phyloP scores from a whole-genome alignment of 2,888 invertebrate species.

The Pristionchus japonicus region DNA sequence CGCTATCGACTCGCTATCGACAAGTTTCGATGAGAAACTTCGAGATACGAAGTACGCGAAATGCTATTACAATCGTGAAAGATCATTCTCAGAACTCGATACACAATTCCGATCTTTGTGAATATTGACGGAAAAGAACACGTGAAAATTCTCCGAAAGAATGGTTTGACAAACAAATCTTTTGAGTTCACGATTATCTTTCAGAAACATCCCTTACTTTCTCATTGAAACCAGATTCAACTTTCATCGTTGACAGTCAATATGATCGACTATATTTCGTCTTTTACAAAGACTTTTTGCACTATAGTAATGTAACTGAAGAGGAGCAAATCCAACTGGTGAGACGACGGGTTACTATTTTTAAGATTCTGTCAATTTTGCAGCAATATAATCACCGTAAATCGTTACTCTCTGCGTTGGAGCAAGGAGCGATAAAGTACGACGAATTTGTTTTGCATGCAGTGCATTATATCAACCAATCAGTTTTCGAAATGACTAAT shows the following conservation, averaged over 20 bases:
- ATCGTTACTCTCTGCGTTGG: background rate
- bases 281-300: background rate
- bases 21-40: background rate
- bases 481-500: background rate
- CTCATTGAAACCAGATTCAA: background rate
- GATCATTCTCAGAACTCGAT: background rate
- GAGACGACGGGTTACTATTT: no score
- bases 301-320: background rate
- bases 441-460: background rate
- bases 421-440: background rate
- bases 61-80: no score
- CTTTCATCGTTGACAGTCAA: background rate
- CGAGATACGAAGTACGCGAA: background rate
- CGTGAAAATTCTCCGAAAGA: background rate
- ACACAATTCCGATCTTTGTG: background rate
- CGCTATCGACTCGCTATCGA: background rate
- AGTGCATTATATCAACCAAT: background rate
- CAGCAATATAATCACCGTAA: background rate
- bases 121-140: background rate
- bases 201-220: background rate
- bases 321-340: background rate
- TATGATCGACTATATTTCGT: background rate
- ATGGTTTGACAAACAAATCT: background rate
- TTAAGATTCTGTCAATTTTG: no score
- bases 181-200: background rate